Conservation (phyloP, 2,797 vertebrate genomes). For the Phalanger gymnotis region DNA sequence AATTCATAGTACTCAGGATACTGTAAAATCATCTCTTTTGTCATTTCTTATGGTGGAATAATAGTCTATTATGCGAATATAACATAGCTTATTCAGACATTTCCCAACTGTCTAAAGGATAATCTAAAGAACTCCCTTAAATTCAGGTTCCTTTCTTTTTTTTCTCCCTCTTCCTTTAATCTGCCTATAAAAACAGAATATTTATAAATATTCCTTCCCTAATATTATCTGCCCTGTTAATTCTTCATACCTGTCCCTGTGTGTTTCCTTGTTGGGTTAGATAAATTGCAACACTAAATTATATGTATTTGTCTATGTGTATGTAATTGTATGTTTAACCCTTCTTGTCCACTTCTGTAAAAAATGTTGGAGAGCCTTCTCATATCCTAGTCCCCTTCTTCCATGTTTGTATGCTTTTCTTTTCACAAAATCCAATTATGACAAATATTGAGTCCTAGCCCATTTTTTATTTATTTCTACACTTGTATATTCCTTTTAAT, state of each 20-base stretch:
- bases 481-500: neutral
- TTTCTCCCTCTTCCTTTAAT: neutral
- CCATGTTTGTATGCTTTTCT: neutral
- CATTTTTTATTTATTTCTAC: too few relatives aligned
- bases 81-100: neutral
- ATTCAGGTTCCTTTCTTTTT: neutral
- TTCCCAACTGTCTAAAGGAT: neutral
- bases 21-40: neutral
- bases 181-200: neutral
- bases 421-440: neutral
- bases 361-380: neutral
- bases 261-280: neutral
- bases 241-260: neutral
- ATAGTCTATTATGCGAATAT: neutral
- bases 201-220: neutral
- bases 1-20: neutral
- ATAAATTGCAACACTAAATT: neutral
- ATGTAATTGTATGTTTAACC: neutral
- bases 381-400: neutral
- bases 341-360: neutral
- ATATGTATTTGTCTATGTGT: neutral
- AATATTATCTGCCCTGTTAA: neutral
- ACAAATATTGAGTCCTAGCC: neutral
- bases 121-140: neutral
- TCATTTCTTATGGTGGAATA: neutral